Evolutionary conservation across 2,113 vertebrate genomes (phyloP).

Genomic region (Bubo scandiacus): DNA sequence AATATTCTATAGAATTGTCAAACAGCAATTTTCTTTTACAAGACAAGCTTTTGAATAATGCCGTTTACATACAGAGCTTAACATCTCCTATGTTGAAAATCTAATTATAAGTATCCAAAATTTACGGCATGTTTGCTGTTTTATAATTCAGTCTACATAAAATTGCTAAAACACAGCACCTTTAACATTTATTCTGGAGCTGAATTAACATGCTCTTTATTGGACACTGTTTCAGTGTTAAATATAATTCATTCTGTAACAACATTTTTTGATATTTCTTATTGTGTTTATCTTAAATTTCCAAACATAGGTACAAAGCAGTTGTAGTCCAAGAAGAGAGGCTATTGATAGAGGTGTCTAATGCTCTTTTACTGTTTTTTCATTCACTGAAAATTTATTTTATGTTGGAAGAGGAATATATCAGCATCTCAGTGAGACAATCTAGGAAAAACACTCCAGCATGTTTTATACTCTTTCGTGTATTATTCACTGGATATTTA

Average conservation of each 20-base stretch:
- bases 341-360: background rate
- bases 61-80: constrained; percentile 75
- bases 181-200: constrained; percentile 45
- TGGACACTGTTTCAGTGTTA: constrained; percentile 48
- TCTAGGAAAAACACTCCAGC: background rate
- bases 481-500: background rate
- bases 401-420: background rate
- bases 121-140: constrained; percentile 63
- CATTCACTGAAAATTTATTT: background rate
- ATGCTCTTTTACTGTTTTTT: background rate
- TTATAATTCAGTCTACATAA: constrained; percentile 66
- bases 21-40: constrained; percentile 79
- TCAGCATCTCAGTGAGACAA: background rate
- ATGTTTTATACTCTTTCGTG: background rate
- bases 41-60: constrained; percentile 77
- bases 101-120: constrained; percentile 75
- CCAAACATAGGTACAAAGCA: background rate
- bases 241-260: constrained; percentile 31
- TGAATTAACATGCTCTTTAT: constrained; percentile 36
- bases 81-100: constrained; percentile 71
- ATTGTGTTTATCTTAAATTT: constrained; percentile 17
- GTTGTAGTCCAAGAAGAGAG: background rate
- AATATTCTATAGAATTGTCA: constrained; percentile 83
- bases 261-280: constrained; percentile 1
- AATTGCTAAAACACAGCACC: constrained; percentile 60